Evolutionary conservation across 2,888 invertebrate genomes (phyloP).

Genomic region (Nematopogon swammerdamellus): DNA sequence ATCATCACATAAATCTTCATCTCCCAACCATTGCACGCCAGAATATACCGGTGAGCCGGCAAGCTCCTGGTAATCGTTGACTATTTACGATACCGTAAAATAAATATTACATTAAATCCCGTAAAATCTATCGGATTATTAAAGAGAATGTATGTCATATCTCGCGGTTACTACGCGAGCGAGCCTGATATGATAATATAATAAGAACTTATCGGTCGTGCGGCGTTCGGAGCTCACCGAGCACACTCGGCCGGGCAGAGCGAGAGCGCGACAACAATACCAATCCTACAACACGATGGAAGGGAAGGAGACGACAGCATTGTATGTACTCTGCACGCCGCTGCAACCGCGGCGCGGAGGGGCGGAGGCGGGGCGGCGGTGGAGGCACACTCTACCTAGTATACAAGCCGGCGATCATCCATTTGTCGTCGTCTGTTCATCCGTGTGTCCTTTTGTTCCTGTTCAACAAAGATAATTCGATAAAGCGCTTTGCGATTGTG

Average conservation of each 20-base stretch:
- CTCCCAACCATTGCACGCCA: too few species aligned
- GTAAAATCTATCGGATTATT: neutral
- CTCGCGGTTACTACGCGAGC: neutral
- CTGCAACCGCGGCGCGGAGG: neutral
- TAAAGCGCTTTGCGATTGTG: too few species aligned
- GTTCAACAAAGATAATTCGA: too few species aligned
- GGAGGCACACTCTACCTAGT: too few species aligned
- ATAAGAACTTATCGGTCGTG: slow-evolving; percentile 11
- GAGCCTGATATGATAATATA: slow-evolving; percentile 10
- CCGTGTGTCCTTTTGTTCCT: too few species aligned
- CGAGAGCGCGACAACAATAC: slow-evolving; percentile 5
- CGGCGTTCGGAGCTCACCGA: slow-evolving; percentile 4
- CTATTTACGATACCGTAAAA: too few species aligned
- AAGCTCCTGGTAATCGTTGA: too few species aligned
- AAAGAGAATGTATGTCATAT: neutral
- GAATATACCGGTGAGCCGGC: too few species aligned
- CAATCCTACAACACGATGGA: neutral
- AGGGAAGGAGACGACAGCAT: slow-evolving; percentile 1
- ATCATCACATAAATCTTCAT: neutral
- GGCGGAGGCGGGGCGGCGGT: too few species aligned
- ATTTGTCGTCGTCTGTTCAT: too few species aligned
- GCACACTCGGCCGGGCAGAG: slow-evolving; percentile 6
- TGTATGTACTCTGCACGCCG: neutral
- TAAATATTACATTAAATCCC: too few species aligned
- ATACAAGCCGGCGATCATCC: too few species aligned